These are phyloP conservation scores for Cantharis lateralis DNA, from an alignment of 2,888 invertebrate genomes.

Conservation along the genomic window DNA sequence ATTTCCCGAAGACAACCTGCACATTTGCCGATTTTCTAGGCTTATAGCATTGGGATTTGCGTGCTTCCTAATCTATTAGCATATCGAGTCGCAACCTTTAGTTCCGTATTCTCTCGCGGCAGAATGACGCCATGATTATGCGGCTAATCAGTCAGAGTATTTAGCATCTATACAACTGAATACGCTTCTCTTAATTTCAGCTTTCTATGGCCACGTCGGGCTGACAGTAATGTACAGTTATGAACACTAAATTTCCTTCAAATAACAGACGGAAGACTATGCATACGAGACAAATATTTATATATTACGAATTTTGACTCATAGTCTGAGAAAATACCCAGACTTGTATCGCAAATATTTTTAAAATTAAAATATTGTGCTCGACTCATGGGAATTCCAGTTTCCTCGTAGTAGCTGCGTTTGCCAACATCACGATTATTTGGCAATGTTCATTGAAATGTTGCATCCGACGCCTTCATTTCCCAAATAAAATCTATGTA, in stretches of 20 bases:
- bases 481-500: not conserved
- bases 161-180: not conserved
- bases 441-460: not conserved
- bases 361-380: not conserved
- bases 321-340: not conserved
- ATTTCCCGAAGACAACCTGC: not conserved
- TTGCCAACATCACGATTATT: not conserved
- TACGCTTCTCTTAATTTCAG: no score
- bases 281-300: not conserved
- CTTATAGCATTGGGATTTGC: not conserved
- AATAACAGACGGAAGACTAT: not conserved
- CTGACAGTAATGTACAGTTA: no score
- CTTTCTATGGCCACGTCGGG: not conserved
- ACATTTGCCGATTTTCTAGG: not conserved
- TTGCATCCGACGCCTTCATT: not conserved
- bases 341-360: not conserved
- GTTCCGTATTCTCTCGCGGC: not conserved
- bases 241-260: no score
- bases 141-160: not conserved
- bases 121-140: not conserved
- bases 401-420: not conserved
- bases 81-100: not conserved
- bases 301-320: not conserved
- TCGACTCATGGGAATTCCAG: not conserved
- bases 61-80: not conserved